Conservation (phyloP, 2,797 vertebrate genomes). For the Pseudomugil tenellus region DNA sequence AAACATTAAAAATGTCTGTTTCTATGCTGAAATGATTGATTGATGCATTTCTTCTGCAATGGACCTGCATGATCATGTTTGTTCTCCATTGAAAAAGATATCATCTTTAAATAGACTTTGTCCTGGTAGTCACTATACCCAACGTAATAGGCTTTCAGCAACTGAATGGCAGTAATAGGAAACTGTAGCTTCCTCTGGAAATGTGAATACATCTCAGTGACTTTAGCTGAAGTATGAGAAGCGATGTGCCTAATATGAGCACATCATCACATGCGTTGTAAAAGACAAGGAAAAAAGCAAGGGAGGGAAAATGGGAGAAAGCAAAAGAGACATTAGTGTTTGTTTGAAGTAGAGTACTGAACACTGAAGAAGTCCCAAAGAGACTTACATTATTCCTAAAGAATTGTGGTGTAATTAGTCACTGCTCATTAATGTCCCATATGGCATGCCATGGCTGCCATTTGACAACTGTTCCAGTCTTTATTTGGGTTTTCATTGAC, state of each 20-base stretch:
- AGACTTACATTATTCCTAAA: constrained; percentile 51
- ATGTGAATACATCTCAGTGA: constrained; percentile 5
- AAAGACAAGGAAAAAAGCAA: constrained; percentile 7
- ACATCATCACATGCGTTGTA: constrained; percentile 13
- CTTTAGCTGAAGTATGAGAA: constrained; percentile 12
- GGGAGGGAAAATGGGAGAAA: constrained; percentile 1
- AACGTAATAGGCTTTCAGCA: constrained; percentile 24
- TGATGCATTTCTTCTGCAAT: too few species aligned
- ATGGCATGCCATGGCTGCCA: constrained; percentile 48
- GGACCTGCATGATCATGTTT: neutral
- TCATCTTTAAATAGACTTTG: constrained; percentile 50
- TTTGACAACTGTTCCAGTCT: constrained; percentile 43
- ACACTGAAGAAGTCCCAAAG: constrained; percentile 43
- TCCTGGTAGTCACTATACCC: constrained; percentile 27
- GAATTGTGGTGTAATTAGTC: constrained; percentile 67
- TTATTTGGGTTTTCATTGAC: constrained; percentile 63
- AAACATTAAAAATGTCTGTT: neutral
- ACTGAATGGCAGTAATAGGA: too few species aligned
- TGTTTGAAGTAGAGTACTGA: constrained; percentile 42
- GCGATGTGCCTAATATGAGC: constrained; percentile 16
- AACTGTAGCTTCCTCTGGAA: too few species aligned
- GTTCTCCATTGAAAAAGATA: constrained; percentile 5
- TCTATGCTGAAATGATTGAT: neutral
- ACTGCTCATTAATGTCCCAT: constrained; percentile 68
- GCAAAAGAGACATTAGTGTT: constrained; percentile 2